Evolutionary conservation across 2,888 invertebrate genomes (phyloP).

Genomic region (Parelbella ahira): DNA sequence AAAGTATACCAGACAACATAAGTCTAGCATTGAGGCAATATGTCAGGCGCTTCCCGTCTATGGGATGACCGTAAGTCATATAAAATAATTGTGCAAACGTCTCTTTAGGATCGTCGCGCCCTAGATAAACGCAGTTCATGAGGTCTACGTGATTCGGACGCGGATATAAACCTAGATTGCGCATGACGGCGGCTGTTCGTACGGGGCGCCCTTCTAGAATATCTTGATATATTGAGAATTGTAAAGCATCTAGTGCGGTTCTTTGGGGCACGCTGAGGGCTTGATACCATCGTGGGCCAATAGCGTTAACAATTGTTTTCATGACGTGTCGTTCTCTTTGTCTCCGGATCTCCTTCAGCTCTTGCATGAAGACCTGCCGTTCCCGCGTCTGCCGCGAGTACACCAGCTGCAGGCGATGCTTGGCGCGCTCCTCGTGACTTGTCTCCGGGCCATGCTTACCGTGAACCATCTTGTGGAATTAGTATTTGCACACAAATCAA

Average conservation of each 20-base stretch:
- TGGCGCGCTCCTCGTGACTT: slow-evolving; percentile 41
- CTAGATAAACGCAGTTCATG: slow-evolving; percentile 52
- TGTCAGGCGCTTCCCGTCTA: slow-evolving; percentile 47
- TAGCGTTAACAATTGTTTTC: slow-evolving; percentile 36
- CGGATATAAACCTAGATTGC: slow-evolving; percentile 52
- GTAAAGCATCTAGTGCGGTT: slow-evolving; percentile 49
- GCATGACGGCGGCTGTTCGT: slow-evolving; percentile 45
- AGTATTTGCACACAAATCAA: too few species aligned
- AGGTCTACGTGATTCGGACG: slow-evolving; percentile 48
- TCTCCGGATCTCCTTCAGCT: slow-evolving; percentile 51
- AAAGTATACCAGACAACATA: slow-evolving; percentile 58
- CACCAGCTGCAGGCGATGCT: slow-evolving; percentile 47
- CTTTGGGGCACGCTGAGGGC: slow-evolving; percentile 61
- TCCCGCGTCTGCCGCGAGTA: slow-evolving; percentile 52
- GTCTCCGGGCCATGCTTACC: slow-evolving; percentile 39
- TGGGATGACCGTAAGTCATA: slow-evolving; percentile 46
- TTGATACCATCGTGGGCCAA: slow-evolving; percentile 69
- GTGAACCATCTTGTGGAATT: slow-evolving; percentile 37
- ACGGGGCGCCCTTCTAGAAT: slow-evolving; percentile 56
- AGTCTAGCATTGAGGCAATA: slow-evolving; percentile 58
- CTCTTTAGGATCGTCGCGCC: slow-evolving; percentile 56
- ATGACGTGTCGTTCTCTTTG: slow-evolving; percentile 39
- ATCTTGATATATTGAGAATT: slow-evolving; percentile 57
- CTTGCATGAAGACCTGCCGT: slow-evolving; percentile 58
- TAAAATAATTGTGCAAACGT: slow-evolving; percentile 62